Conservation (phyloP, 2,888 invertebrate species). For the Scrobipalpa atriplicella region DNA sequence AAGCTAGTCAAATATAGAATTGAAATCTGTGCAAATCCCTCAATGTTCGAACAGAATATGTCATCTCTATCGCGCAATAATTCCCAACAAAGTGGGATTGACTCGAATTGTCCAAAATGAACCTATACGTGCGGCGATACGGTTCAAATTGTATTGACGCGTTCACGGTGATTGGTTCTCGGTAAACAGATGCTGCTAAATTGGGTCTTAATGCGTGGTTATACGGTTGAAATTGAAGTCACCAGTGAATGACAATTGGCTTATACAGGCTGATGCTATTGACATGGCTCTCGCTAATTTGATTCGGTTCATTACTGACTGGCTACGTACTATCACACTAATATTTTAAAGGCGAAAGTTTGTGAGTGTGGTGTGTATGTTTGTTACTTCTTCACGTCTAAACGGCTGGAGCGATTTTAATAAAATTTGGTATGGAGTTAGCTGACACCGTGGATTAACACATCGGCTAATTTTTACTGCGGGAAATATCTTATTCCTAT, state of each 20-base stretch:
- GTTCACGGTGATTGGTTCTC: background rate
- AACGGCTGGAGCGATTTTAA: no score
- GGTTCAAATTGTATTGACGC: background rate
- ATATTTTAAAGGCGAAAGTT: no score
- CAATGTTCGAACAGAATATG: background rate
- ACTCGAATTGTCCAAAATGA: background rate
- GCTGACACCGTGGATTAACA: no score
- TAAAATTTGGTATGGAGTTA: no score
- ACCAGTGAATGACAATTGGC: no score
- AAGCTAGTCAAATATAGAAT: background rate
- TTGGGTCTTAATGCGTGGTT: background rate
- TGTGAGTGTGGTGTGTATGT: no score
- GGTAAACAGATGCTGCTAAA: background rate
- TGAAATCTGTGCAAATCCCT: background rate
- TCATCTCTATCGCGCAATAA: background rate
- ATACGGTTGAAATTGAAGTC: background rate
- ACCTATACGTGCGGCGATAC: background rate
- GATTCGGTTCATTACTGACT: background rate
- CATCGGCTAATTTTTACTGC: no score
- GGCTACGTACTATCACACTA: background rate
- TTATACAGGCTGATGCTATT: background rate
- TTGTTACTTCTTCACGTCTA: no score
- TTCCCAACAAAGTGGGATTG: background rate
- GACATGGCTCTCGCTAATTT: background rate
- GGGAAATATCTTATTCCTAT: no score